Evolutionary conservation across 1,140 invertebrate species (phyloP).

Genomic region (Globodera ellingtonae): DNA sequence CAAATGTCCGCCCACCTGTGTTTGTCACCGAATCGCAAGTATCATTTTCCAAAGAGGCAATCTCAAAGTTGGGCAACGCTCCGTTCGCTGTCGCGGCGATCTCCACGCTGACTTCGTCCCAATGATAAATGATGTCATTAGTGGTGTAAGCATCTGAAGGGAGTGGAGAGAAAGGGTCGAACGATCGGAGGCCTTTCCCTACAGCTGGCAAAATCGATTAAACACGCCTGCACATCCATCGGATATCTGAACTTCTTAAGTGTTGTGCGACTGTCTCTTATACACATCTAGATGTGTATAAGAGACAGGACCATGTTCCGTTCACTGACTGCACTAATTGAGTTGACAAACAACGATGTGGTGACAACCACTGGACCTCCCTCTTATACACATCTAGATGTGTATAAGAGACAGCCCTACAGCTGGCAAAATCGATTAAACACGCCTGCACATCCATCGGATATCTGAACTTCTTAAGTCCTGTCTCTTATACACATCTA

Average conservation of each 20-base stretch:
- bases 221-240: constrained; percentile 86
- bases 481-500: no score
- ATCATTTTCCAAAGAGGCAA: constrained; percentile 35
- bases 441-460: no score
- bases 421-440: no score
- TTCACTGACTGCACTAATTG: constrained; percentile 62
- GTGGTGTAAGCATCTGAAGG: constrained; percentile 88
- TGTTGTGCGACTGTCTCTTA: no score
- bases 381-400: no score
- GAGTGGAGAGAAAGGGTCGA: not conserved
- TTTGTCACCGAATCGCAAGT: constrained; percentile 50
- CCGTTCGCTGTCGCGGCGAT: constrained; percentile 47
- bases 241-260: constrained; percentile 72
- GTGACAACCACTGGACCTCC: constrained; percentile 59
- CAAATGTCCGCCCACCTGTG: constrained; percentile 32
- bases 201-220: constrained; percentile 90
- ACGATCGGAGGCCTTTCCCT: constrained; percentile 16
- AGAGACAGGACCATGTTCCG: constrained; percentile 64
- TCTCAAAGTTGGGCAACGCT: constrained; percentile 53
- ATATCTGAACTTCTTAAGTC: no score
- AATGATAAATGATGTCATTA: constrained; percentile 85
- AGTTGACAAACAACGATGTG: constrained; percentile 56
- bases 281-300: no score
- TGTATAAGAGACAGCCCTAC: no score
- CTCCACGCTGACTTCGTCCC: constrained; percentile 77